Evolutionary conservation across 1,140 invertebrate species (phyloP), one percentile per base, ranked within the genome.

Genomic region (Telenomus remus): DNA sequence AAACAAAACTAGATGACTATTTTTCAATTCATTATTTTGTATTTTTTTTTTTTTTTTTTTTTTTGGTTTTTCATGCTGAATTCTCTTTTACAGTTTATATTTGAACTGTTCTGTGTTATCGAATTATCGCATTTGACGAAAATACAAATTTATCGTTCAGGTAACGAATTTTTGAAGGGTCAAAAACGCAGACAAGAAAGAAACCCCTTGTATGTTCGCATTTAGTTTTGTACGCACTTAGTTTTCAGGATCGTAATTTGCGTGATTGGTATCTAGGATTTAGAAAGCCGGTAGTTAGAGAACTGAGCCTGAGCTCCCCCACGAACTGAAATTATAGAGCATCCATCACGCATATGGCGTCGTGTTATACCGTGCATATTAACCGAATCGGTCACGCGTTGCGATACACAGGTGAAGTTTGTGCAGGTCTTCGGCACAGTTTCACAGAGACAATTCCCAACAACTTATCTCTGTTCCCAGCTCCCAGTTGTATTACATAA

Each of bases 291-390:
- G 53, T 76, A 66, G 53, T 59, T 70, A 66, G 49, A 66, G 49
- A 70, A 76, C 56, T 68, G 56, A 48, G 63, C 13, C 8, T 37
- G 5, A 13, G 35, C 54, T 76, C 66, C 74, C 74, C 56, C 48
- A 64, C 64, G 35, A 59, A 72, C 13, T 6, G 8, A 61, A 77
- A 77, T 76, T 71, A 76, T 68, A 71, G 73, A 70, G 73, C 55
- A 76, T 76, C 68, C 46, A 71, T 64, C 56, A 76, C 42, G 56
- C 74, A 76, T 66, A 76, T 76, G 74, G 73, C 61, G 49, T 46
- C 13, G 50, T n/a, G 19, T 59, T 68, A 33, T 39, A 49, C 12
- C 9, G 9, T 39, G 37, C 15, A 46, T 42, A 76, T 76, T 71
- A 76, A 57, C 47, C 19, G 48, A 72, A 60, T 59, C 57, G 43